Conservation (phyloP, 2,113 vertebrate genomes). For the Canis aureus region DNA sequence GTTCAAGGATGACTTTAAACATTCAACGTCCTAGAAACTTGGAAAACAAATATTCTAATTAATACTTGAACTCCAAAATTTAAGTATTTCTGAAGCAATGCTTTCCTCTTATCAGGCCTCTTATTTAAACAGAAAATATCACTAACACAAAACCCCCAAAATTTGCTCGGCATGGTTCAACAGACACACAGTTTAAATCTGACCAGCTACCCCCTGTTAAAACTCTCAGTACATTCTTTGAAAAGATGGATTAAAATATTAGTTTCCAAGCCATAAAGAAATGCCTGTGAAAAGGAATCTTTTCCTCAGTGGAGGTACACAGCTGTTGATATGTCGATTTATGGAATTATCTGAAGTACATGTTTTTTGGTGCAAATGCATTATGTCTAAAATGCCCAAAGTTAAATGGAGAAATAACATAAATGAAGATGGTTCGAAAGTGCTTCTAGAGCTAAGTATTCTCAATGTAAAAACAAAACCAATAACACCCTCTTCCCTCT, state of each 20-base stretch:
- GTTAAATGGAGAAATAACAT: neutral
- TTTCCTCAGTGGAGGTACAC: constrained; percentile 57
- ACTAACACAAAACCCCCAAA: neutral
- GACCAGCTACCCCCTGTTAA: constrained; percentile 1
- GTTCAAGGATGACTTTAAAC: neutral
- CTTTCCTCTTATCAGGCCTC: neutral
- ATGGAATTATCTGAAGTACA: constrained; percentile 4
- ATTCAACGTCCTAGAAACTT: neutral
- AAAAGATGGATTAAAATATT: constrained; percentile 75
- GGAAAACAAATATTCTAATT: neutral
- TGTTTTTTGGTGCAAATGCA: neutral
- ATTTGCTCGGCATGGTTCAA: neutral
- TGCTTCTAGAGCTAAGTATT: constrained; percentile 29
- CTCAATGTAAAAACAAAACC: constrained; percentile 4
- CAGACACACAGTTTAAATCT: constrained; percentile 17
- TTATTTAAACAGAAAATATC: constrained; percentile 44
- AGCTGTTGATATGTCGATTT: constrained; percentile 52
- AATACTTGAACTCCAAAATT: neutral
- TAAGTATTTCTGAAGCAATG: neutral
- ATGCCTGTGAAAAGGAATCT: constrained; percentile 45
- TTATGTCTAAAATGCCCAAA: neutral
- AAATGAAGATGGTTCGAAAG: constrained; percentile 41
- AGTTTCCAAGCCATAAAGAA: constrained; percentile 65
- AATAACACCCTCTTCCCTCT: neutral
- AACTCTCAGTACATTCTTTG: constrained; percentile 60